Conservation (phyloP, 2,113 vertebrate genomes). For the Phalacrocorax carbo region DNA sequence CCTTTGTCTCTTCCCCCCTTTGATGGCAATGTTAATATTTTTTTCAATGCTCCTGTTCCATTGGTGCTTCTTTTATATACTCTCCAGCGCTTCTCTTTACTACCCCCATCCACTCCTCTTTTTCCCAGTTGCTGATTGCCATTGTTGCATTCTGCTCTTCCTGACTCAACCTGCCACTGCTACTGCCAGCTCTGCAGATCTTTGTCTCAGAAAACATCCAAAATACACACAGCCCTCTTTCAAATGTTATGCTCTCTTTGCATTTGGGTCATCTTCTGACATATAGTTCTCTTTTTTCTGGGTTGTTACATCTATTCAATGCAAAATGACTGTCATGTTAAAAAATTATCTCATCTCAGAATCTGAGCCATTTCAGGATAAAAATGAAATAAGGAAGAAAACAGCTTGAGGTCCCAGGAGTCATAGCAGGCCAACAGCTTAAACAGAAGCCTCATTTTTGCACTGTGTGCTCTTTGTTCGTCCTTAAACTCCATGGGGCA, state of each 20-base stretch:
- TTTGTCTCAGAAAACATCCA: neutral
- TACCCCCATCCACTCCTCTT: neutral
- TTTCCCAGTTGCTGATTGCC: neutral
- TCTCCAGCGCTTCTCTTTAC: neutral
- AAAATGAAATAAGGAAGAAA: neutral
- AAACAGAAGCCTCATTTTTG: slow-evolving; percentile 3
- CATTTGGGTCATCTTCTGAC: neutral
- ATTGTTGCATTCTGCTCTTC: neutral
- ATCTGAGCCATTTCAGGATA: neutral
- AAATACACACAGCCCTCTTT: neutral
- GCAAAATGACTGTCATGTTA: neutral
- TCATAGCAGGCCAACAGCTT: neutral
- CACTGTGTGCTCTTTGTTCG: neutral
- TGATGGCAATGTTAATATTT: neutral
- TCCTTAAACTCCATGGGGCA: neutral
- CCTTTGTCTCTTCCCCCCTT: neutral
- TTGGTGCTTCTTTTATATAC: neutral
- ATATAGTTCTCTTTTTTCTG: neutral
- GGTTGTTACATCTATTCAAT: neutral
- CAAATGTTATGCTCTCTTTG: neutral
- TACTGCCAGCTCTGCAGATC: neutral
- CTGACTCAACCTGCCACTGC: neutral
- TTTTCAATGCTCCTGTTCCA: neutral
- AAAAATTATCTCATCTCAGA: neutral
- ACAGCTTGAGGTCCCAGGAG: neutral